Evolutionary conservation across 2,113 vertebrate genomes (phyloP).

Genomic region (Fregata magnificens): DNA sequence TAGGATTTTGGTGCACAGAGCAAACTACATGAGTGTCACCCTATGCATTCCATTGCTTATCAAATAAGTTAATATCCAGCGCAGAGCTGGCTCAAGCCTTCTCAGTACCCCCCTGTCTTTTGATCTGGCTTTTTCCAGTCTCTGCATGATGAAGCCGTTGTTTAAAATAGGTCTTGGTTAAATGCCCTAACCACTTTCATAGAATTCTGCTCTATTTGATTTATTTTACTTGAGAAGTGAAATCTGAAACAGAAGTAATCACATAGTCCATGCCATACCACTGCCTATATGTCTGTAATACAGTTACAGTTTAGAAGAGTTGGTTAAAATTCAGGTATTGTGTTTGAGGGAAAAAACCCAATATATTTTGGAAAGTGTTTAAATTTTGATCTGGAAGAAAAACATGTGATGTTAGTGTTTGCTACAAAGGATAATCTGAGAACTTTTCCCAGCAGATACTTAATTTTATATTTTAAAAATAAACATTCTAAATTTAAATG

Average conservation of each 20-base stretch:
- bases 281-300: background rate
- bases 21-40: background rate
- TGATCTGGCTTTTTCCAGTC: background rate
- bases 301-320: background rate
- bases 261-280: background rate
- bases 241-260: background rate
- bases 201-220: background rate
- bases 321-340: background rate
- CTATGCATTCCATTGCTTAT: background rate
- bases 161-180: background rate
- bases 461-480: background rate
- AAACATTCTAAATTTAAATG: background rate
- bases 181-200: accelerated
- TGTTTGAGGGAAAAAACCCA: background rate
- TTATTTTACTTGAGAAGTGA: background rate
- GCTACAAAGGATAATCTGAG: background rate
- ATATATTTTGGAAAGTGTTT: background rate
- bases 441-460: background rate
- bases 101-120: background rate
- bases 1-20: background rate
- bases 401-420: background rate
- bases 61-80: background rate
- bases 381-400: background rate
- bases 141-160: background rate
- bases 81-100: background rate